These are phyloP conservation scores for Triplophysa tibetana DNA, from an alignment of 2,113 vertebrate species.

Conservation along the genomic window DNA sequence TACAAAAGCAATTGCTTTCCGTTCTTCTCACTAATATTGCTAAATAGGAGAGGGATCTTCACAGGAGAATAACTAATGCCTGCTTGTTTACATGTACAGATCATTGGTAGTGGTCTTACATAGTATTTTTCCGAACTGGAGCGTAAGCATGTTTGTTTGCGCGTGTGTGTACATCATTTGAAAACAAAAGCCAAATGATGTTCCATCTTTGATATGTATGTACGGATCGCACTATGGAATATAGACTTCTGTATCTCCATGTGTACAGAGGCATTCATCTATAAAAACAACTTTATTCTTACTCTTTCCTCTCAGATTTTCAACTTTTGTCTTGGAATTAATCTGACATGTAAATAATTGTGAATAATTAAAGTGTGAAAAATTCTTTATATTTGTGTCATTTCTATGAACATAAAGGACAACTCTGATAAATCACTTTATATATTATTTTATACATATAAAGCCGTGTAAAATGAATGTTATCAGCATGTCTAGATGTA, in stretches of 20 bases:
- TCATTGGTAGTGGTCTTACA: conserved; percentile 21
- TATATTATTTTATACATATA: no score
- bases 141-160: conserved; percentile 18
- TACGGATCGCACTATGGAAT: neutral
- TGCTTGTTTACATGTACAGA: conserved; percentile 51
- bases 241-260: neutral
- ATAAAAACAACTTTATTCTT: neutral
- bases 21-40: conserved; percentile 1
- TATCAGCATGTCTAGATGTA: no score
- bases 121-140: neutral
- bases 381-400: conserved; percentile 11
- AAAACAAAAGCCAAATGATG: conserved; percentile 5
- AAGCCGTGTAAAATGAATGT: no score
- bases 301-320: conserved; percentile 37
- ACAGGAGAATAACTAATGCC: conserved; percentile 14
- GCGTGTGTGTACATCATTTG: neutral
- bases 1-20: neutral
- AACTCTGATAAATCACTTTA: neutral
- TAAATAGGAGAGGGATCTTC: neutral
- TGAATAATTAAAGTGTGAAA: conserved; percentile 62
- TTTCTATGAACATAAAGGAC: neutral
- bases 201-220: neutral
- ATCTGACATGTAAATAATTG: conserved; percentile 72
- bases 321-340: conserved; percentile 39
- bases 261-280: conserved; percentile 14